A percentile compares a stretch with the other conserved stretches of the same genome.
phyloP scores from a whole-genome alignment of 23 tunicate genomes.

The Halocynthia roretzi region DNA sequence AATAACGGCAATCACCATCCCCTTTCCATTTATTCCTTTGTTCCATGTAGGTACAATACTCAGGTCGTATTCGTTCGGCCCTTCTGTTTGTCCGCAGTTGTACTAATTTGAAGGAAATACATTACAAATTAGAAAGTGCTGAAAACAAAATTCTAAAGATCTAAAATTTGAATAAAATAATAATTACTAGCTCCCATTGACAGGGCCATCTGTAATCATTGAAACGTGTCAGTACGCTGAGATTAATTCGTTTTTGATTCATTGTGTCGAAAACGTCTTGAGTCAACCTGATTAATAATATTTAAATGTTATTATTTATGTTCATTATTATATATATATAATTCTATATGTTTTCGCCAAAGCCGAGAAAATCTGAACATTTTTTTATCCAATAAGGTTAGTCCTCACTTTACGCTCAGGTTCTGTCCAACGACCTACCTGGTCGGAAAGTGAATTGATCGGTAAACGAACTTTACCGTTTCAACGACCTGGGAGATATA shows the following conservation, averaged over 20 bases:
- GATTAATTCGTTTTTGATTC: constrained; percentile 9
- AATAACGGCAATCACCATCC: constrained; percentile 22
- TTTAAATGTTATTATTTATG: too few relatives aligned
- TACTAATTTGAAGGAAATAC: not conserved
- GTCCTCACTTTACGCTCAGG: too few relatives aligned
- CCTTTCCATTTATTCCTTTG: constrained; percentile 22
- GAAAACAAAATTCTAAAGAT: not conserved
- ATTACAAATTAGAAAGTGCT: not conserved
- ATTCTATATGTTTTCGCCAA: too few relatives aligned
- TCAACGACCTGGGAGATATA: too few relatives aligned
- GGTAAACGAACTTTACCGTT: too few relatives aligned
- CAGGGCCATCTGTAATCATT: constrained; percentile 30
- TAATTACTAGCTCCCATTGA: constrained; percentile 21
- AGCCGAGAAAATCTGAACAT: too few relatives aligned
- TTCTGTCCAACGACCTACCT: too few relatives aligned
- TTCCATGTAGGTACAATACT: constrained; percentile 3
- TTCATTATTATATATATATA: too few relatives aligned
- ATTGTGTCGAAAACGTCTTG: constrained; percentile 15
- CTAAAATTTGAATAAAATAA: not conserved
- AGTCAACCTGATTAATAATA: not conserved
- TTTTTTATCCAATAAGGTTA: too few relatives aligned
- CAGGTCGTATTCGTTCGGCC: constrained; percentile 24
- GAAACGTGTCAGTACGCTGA: constrained; percentile 1
- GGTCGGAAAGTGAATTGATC: too few relatives aligned
- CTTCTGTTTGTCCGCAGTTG: constrained; percentile 28